A percentile compares a stretch with the other conserved stretches of the same genome.
These are phyloP conservation scores for Tachystola acroxantha DNA, from an alignment of 2,888 invertebrate species.

Conservation along the genomic window DNA sequence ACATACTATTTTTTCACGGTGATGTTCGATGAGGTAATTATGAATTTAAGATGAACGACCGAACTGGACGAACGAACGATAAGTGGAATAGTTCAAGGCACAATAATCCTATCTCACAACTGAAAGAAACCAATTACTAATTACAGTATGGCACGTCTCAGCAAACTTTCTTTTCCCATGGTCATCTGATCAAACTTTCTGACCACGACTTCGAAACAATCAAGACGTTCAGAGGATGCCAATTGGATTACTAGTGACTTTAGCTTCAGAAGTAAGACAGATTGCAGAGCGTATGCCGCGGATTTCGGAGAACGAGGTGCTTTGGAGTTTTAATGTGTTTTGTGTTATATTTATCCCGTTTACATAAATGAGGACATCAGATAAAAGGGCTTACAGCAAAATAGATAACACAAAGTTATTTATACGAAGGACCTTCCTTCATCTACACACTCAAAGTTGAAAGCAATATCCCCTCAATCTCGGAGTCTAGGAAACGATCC, in stretches of 20 bases:
- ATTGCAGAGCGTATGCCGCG: constrained; percentile 21
- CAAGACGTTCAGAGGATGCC: constrained; percentile 50
- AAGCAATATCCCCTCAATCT: constrained; percentile 34
- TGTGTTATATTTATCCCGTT: not conserved
- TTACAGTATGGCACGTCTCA: constrained; percentile 27
- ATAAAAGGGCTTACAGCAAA: not conserved
- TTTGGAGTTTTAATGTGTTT: constrained; percentile 11
- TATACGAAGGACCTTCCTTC: constrained; percentile 25
- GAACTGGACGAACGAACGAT: no score
- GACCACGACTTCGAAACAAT: constrained; percentile 60
- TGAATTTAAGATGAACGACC: no score
- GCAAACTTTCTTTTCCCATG: constrained; percentile 24
- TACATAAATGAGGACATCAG: not conserved
- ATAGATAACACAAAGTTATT: constrained; percentile 5
- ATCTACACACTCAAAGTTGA: constrained; percentile 27
- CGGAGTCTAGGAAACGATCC: constrained; percentile 31
- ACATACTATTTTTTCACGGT: no score
- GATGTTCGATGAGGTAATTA: no score
- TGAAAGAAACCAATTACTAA: constrained; percentile 21
- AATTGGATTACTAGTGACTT: constrained; percentile 49
- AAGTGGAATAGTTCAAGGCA: no score
- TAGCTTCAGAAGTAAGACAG: constrained; percentile 31
- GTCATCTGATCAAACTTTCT: constrained; percentile 43
- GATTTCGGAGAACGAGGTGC: constrained; percentile 9
- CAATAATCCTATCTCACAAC: no score